Evolutionary conservation across 2,888 invertebrate species (phyloP).

Genomic region (Sinohyriopsis cumingii): DNA sequence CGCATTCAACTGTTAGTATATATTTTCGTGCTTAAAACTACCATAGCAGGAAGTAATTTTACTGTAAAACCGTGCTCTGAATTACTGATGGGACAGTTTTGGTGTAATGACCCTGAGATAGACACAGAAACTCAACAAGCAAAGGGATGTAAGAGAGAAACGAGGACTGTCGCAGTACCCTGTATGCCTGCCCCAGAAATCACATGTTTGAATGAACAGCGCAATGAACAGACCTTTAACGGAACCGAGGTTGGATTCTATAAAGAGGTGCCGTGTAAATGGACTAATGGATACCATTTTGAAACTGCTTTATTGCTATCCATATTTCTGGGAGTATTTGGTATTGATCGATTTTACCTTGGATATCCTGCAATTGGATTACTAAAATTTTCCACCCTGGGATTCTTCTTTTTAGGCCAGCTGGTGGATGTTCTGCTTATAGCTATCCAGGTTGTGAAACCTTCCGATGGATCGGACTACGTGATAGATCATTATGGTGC

Average conservation of each 20-base stretch:
- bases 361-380: slow-evolving; percentile 97
- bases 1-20: background rate
- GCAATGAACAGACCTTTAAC: slow-evolving; percentile 71
- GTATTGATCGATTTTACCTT: slow-evolving; percentile 96
- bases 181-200: slow-evolving; percentile 89
- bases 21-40: no score
- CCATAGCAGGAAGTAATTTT: no score
- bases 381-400: slow-evolving; percentile 94
- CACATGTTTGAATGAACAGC: slow-evolving; percentile 76
- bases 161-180: slow-evolving; percentile 77
- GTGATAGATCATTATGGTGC: slow-evolving; percentile 95
- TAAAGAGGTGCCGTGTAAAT: slow-evolving; percentile 89
- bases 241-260: slow-evolving; percentile 80
- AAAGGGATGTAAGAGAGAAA: slow-evolving; percentile 84
- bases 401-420: slow-evolving; percentile 95
- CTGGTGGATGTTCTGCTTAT: slow-evolving; percentile 95
- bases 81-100: slow-evolving; percentile 65
- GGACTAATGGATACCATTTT: slow-evolving; percentile 96
- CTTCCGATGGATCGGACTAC: slow-evolving; percentile 95
- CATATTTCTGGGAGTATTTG: slow-evolving; percentile 98
- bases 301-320: slow-evolving; percentile 93
- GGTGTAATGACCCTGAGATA: slow-evolving; percentile 76
- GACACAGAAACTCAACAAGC: slow-evolving; percentile 92
- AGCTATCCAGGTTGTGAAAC: slow-evolving; percentile 90
- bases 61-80: slow-evolving; percentile 20